phyloP scores from a whole-genome alignment of 2,113 vertebrate species.

The Etheostoma spectabile region DNA sequence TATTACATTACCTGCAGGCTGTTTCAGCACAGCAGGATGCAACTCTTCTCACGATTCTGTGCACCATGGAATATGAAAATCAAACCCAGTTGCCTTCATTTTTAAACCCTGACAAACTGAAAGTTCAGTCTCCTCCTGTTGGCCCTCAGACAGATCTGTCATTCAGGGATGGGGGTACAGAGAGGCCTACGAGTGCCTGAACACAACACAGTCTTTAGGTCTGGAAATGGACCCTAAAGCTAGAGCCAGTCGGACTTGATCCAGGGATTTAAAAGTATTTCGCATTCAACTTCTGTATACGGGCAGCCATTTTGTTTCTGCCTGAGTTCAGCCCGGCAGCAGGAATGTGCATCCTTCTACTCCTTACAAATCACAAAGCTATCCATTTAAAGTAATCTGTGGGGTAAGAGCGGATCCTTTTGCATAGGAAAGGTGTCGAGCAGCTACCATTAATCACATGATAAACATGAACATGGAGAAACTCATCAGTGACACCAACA shows the following conservation, averaged over 20 bases:
- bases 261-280: slow-evolving; percentile 5
- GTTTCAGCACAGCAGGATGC: neutral
- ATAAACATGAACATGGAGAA: slow-evolving; percentile 31
- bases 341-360: slow-evolving; percentile 35
- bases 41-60: slow-evolving; percentile 16
- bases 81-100: neutral
- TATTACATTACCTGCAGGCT: neutral
- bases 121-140: slow-evolving; percentile 6
- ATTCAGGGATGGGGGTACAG: slow-evolving; percentile 20
- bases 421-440: slow-evolving; percentile 41
- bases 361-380: slow-evolving; percentile 17
- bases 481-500: slow-evolving; percentile 41
- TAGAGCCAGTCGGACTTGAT: slow-evolving; percentile 18
- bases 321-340: slow-evolving; percentile 50
- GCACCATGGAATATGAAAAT: slow-evolving; percentile 53
- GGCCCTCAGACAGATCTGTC: slow-evolving; percentile 18
- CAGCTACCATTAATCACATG: slow-evolving; percentile 61
- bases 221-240: slow-evolving; percentile 31
- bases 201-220: slow-evolving; percentile 46
- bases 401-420: slow-evolving; percentile 31
- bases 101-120: neutral
- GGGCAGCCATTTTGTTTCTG: slow-evolving; percentile 14
- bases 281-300: neutral
- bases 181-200: neutral
- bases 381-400: slow-evolving; percentile 14